Conservation (phyloP, 2,888 invertebrate genomes). For the Campaea margaritaria region DNA sequence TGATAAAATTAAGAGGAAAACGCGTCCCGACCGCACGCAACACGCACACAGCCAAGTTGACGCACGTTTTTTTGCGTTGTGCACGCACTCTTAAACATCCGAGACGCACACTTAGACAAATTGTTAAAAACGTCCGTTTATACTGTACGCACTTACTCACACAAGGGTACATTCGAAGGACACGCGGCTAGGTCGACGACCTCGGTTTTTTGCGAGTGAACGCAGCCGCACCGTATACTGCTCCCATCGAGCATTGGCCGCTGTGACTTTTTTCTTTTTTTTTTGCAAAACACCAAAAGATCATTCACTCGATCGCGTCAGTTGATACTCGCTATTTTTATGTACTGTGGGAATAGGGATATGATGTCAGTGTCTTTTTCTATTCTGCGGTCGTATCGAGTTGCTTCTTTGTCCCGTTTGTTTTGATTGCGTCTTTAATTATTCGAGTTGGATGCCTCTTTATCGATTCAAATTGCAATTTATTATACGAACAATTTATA, state of each 20-base stretch:
- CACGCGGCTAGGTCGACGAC: slow-evolving; percentile 79
- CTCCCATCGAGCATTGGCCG: slow-evolving; percentile 77
- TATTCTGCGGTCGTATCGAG: slow-evolving; percentile 23
- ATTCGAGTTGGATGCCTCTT: slow-evolving; percentile 40
- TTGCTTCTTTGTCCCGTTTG: slow-evolving; percentile 52
- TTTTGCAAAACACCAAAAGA: slow-evolving; percentile 58
- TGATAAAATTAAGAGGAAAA: slow-evolving; percentile 68
- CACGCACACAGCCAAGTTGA: slow-evolving; percentile 50
- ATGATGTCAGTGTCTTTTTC: slow-evolving; percentile 65
- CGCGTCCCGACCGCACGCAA: slow-evolving; percentile 52
- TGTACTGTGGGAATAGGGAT: slow-evolving; percentile 71
- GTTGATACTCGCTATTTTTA: slow-evolving; percentile 57
- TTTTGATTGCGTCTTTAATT: slow-evolving; percentile 56
- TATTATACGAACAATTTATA: slow-evolving; percentile 23
- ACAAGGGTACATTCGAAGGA: slow-evolving; percentile 72
- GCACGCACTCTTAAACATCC: slow-evolving; percentile 66
- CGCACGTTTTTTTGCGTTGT: slow-evolving; percentile 44
- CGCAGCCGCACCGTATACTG: slow-evolving; percentile 75
- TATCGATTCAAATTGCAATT: slow-evolving; percentile 36
- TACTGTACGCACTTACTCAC: slow-evolving; percentile 66
- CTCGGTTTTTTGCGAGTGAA: slow-evolving; percentile 79
- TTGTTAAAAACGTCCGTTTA: slow-evolving; percentile 58
- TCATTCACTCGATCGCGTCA: slow-evolving; percentile 66
- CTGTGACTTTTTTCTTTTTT: slow-evolving; percentile 58
- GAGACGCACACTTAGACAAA: slow-evolving; percentile 62